These are phyloP conservation scores for Cranoglanis bouderius DNA, from an alignment of 2,113 vertebrate species.

Conservation along the genomic window DNA sequence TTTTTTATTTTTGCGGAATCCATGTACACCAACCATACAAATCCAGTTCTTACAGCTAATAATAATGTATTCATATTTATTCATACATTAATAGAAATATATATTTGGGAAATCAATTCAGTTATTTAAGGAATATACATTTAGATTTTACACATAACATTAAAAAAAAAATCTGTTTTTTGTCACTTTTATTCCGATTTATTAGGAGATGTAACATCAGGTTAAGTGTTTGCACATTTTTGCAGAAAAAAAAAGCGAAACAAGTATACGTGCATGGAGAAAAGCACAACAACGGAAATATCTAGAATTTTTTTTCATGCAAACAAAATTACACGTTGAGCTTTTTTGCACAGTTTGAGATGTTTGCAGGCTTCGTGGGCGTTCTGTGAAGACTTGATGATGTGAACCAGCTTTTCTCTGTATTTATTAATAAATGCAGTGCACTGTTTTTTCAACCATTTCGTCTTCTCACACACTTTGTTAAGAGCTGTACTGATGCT, in stretches of 20 bases:
- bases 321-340: background rate
- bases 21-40: background rate
- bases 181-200: background rate
- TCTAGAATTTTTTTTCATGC: background rate
- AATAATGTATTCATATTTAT: background rate
- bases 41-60: background rate
- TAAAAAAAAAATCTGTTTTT: too few species aligned
- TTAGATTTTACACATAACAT: too few species aligned
- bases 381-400: background rate
- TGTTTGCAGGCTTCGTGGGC: background rate
- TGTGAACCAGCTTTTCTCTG: background rate
- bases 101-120: background rate
- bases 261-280: too few species aligned
- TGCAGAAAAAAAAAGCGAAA: background rate
- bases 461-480: background rate
- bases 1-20: background rate
- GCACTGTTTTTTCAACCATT: background rate
- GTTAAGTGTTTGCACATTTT: background rate
- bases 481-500: background rate
- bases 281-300: background rate
- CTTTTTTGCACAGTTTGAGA: background rate
- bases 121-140: background rate
- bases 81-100: background rate
- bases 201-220: background rate
- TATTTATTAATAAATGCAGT: background rate